Evolutionary conservation across 2,888 invertebrate genomes (phyloP), one percentile per base, ranked within the genome.

Genomic region (Lochmaea crataegi): DNA sequence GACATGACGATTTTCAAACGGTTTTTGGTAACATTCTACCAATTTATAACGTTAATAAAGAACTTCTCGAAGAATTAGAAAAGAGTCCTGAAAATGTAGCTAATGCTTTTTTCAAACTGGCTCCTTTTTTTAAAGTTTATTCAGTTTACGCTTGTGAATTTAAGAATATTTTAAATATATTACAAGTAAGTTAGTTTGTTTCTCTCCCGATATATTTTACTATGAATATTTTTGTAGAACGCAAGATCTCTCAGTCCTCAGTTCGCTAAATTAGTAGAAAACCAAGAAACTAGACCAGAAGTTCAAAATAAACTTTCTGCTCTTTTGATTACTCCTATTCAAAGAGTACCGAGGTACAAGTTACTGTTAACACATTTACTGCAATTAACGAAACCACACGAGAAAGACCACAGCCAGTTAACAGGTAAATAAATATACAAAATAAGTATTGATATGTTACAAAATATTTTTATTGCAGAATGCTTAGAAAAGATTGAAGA

Each of bases 141-240:
- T 93, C 94, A 0, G 91, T 92, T 0, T 94, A 94, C 84, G 94
- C 94, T 0, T 93, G 92, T 75, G 92, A 92, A 80, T 94, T 92
- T 82, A 91, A 91, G 77, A 89, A 90, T 74, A 90, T 91, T 0
- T 84, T 93, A 65, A 86, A 88, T 53, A 85, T 91, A 53, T 82
- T 94, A 42, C 91, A 91, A 88, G 92, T 92, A 86, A 79, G 79
- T 68, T 22, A 53, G 16, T 41, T 63, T 5, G 18, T 45, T 11
- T 60, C 9, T 58, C 2, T 10, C 22, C 12, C 41, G 10, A 61
- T 38, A 3, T 7, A 16, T 51, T 7, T 5, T 16, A n/a, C 16
- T 51, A 51, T 51, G 3, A n/a, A 16, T 38, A n/a, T 41, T 53
- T 41, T 82, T 82, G 26, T 75, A 91, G 88, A 87, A 89, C 66